Conservation (phyloP, 2,113 vertebrate genomes). For the Apeltes quadracus region DNA sequence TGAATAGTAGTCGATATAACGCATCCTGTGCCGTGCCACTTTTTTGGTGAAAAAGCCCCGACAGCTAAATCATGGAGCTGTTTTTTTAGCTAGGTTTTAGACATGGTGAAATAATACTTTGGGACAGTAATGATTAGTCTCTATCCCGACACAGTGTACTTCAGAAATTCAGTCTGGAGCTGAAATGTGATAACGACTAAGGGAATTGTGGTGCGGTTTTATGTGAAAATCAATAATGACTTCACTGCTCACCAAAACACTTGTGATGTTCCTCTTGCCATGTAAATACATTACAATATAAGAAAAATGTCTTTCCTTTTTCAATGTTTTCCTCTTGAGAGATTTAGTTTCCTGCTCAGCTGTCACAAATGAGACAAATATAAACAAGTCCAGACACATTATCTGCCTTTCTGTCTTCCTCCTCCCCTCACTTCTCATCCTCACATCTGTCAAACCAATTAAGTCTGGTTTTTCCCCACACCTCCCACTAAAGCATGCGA, state of each 20-base stretch:
- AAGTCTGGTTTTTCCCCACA: conserved; percentile 55
- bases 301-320: too few relatives aligned
- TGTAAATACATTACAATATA: too few relatives aligned
- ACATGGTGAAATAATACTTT: not conserved
- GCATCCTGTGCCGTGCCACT: not conserved
- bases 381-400: conserved; percentile 77
- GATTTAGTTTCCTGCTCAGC: conserved; percentile 58
- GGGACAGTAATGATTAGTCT: not conserved
- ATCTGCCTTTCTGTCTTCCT: conserved; percentile 53
- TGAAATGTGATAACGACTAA: conserved; percentile 14
- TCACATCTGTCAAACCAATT: conserved; percentile 75
- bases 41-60: not conserved
- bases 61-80: not conserved
- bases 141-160: not conserved
- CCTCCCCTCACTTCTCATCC: conserved; percentile 53
- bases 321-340: conserved; percentile 41
- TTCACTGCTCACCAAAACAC: conserved; percentile 20
- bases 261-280: not conserved
- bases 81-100: not conserved
- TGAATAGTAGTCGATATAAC: conserved; percentile 51
- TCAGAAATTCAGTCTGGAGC: conserved; percentile 1
- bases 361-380: conserved; percentile 70
- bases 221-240: conserved; percentile 14
- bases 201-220: not conserved
- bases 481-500: conserved; percentile 42